Evolutionary conservation across 2,888 invertebrate species (phyloP).

Genomic region (Sphecodes monilicornis): DNA sequence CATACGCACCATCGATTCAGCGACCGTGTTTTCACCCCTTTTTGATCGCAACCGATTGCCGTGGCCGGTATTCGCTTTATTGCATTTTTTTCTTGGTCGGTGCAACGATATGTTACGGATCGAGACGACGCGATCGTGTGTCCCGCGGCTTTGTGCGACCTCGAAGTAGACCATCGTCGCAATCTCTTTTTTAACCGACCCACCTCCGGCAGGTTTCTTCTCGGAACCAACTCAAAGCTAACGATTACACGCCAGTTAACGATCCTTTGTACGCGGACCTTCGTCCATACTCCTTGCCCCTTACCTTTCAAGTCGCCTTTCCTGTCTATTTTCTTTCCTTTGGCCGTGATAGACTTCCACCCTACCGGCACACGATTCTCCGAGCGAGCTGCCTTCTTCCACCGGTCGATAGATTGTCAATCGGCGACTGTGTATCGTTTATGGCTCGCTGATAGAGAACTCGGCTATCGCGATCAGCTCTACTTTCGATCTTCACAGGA

Average conservation of each 20-base stretch:
- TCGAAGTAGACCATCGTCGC: constrained; percentile 35
- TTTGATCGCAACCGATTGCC: constrained; percentile 42
- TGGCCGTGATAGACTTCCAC: constrained; percentile 17
- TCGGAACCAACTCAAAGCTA: constrained; percentile 76
- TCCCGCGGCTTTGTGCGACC: constrained; percentile 43
- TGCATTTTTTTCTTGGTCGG: constrained; percentile 45
- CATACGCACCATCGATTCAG: constrained; percentile 26
- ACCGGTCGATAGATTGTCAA: constrained; percentile 50
- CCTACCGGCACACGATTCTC: constrained; percentile 20
- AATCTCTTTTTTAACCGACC: constrained; percentile 55
- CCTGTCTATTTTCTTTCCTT: constrained; percentile 44
- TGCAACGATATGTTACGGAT: constrained; percentile 39
- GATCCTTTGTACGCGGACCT: constrained; percentile 70
- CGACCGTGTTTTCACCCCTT: constrained; percentile 20
- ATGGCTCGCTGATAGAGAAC: constrained; percentile 21
- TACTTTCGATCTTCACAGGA: not conserved
- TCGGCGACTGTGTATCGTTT: constrained; percentile 43
- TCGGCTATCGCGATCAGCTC: not conserved
- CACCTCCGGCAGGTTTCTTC: constrained; percentile 57
- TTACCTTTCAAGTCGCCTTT: constrained; percentile 42
- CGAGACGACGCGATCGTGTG: constrained; percentile 37
- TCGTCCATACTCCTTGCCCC: constrained; percentile 45
- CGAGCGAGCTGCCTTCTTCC: not conserved
- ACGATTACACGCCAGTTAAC: constrained; percentile 81
- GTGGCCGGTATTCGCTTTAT: constrained; percentile 47